Base-by-base conservation (phyloP, 2,113 vertebrate genomes). In the Gulo gulo region DNA sequence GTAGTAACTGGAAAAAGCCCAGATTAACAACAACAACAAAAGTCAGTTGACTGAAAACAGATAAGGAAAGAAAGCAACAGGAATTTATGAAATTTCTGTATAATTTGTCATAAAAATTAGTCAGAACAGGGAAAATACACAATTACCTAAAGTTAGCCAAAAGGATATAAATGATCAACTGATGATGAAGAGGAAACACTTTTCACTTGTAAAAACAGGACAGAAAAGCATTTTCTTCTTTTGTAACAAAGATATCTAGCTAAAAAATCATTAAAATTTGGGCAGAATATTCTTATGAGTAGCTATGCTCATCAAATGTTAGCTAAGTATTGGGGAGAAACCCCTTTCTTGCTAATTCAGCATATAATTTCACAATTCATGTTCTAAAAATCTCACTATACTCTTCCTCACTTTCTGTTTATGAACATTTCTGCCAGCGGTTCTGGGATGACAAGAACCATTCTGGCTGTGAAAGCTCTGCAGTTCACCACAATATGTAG, bases 61-160 rank as follows among this genome's bases (percentile, higher is more conserved):
- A 59, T 7, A 86, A 92, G 39, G 36, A 42, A 76, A 85, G 45
- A 76, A 76, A 63, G 47, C 24, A 91, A 76, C 47, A 93, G 84
- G 86, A 95, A 96, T 57, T 87, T 59, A 67, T 26, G 21, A 76
- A 7, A 24, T 76, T 95, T 97, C 90, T 85, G 11, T 45, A 52
- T 5, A 63, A 42, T 82, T 2, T 85, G n/a, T 89, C 29, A 36
- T 36, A 87, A 45, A 78, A 76, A 63, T 76, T 78, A 69, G 26
- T 55, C 84, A 92, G 42, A 94, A 36, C 16, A 81, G 79, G 20
- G 42, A 93, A 76, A 95, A 81, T 36, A 88, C 1, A 88, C 18
- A 52, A 76, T 47, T 79, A 90, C 10, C 45, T 39, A 57, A 96
- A 59, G 29, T 78, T 9, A 83, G 61, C 29, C 29, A 90, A 92